A percentile compares a stretch with the other conserved stretches of the same genome.
Evolutionary conservation across 2,113 vertebrate genomes (phyloP).

Genomic region (Megaceryle maxima): DNA sequence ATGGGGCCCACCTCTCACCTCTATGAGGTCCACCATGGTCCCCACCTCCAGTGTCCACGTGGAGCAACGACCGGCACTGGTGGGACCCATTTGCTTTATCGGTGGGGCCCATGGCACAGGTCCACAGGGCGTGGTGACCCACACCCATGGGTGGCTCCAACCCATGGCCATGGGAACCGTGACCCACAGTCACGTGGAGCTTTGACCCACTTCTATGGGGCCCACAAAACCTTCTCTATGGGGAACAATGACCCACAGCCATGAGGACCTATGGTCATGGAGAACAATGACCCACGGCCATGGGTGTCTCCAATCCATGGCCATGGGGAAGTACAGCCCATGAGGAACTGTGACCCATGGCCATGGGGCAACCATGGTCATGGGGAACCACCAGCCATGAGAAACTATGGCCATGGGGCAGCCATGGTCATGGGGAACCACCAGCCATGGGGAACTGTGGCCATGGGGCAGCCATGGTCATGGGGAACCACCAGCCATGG

Average conservation of each 20-base stretch:
- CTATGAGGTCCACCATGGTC: not conserved
- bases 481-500: not conserved
- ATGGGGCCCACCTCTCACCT: rapidly evolving
- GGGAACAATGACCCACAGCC: not conserved
- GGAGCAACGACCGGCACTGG: rapidly evolving
- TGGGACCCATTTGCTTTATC: not conserved
- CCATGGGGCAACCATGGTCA: too few relatives aligned
- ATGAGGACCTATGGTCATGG: not conserved
- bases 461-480: not conserved
- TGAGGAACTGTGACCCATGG: not conserved
- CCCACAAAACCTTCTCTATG: not conserved
- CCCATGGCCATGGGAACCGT: not conserved
- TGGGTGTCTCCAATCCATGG: not conserved
- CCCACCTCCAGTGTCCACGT: not conserved
- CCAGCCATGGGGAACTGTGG: not conserved
- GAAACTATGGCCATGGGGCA: too few relatives aligned
- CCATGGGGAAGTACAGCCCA: too few relatives aligned
- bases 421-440: too few relatives aligned
- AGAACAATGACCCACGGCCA: not conserved
- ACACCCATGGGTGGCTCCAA: not conserved
- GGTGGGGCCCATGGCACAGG: not conserved
- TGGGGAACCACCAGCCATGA: too few relatives aligned
- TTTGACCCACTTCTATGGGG: not conserved
- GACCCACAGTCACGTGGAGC: not conserved
- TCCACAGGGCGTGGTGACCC: not conserved